These are phyloP conservation scores for Mus minutoides DNA, from an alignment of 2,797 vertebrate genomes.

Conservation along the genomic window DNA sequence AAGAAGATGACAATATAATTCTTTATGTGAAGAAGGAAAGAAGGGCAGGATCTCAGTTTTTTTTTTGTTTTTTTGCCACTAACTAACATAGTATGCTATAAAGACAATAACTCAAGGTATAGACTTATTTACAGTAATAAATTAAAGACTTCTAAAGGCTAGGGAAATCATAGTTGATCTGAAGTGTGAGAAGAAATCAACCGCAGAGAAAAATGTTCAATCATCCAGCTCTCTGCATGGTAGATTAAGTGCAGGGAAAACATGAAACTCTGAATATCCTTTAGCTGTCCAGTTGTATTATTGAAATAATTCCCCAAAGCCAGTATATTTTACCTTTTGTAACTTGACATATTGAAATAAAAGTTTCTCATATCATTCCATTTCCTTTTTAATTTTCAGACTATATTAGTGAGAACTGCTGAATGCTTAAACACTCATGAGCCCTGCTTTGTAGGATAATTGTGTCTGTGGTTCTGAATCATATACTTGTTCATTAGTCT, in stretches of 20 bases:
- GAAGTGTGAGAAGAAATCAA: constrained; percentile 60
- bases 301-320: constrained; percentile 71
- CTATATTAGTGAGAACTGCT: constrained; percentile 34
- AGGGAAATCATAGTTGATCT: constrained; percentile 10
- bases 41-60: constrained; percentile 76
- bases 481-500: not conserved
- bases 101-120: constrained; percentile 42
- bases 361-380: constrained; percentile 61
- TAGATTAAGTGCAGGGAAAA: constrained; percentile 67
- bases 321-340: constrained; percentile 70
- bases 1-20: constrained; percentile 65
- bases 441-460: constrained; percentile 57
- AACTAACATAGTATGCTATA: not conserved
- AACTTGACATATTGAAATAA: constrained; percentile 45
- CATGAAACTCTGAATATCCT: constrained; percentile 65
- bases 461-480: constrained; percentile 20
- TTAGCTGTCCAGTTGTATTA: constrained; percentile 71
- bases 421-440: constrained; percentile 54
- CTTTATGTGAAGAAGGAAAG: constrained; percentile 71
- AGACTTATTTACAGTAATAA: constrained; percentile 54
- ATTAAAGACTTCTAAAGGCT: not conserved
- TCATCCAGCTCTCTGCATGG: constrained; percentile 29
- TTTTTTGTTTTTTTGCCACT: constrained; percentile 65
- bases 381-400: constrained; percentile 46
- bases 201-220: constrained; percentile 1